Evolutionary conservation across 2,888 invertebrate genomes (phyloP).

Genomic region (Sthenelais limicola): DNA sequence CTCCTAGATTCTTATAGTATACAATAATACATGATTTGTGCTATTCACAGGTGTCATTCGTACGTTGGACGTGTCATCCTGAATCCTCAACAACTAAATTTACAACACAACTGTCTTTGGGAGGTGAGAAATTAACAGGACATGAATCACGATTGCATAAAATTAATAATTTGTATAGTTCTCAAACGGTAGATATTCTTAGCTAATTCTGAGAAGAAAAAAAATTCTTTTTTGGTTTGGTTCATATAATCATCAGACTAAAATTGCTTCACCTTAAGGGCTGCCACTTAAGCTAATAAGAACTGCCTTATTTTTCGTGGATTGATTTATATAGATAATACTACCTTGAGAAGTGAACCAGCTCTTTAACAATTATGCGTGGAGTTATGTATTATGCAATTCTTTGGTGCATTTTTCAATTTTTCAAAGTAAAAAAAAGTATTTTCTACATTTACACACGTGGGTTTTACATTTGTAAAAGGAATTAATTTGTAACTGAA

Average conservation of each 20-base stretch:
- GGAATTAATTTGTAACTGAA: too few relatives aligned
- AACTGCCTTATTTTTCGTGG: constrained; percentile 37
- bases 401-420: neutral
- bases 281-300: too few relatives aligned
- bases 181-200: too few relatives aligned
- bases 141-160: neutral
- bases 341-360: constrained; percentile 2
- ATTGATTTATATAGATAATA: constrained; percentile 5
- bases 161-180: neutral
- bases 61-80: constrained; percentile 11
- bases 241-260: too few relatives aligned
- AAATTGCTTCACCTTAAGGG: too few relatives aligned
- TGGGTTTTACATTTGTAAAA: too few relatives aligned
- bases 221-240: too few relatives aligned
- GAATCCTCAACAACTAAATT: constrained; percentile 26
- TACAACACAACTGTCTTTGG: constrained; percentile 38
- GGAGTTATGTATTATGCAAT: neutral
- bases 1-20: too few relatives aligned
- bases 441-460: neutral
- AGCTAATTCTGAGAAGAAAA: too few relatives aligned
- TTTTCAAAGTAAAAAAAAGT: constrained; percentile 1
- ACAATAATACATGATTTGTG: too few relatives aligned
- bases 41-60: constrained; percentile 12
- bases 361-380: too few relatives aligned
- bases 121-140: constrained; percentile 13